Base-by-base conservation (phyloP, 2,888 invertebrate genomes). In the Diplolepis rosae region DNA sequence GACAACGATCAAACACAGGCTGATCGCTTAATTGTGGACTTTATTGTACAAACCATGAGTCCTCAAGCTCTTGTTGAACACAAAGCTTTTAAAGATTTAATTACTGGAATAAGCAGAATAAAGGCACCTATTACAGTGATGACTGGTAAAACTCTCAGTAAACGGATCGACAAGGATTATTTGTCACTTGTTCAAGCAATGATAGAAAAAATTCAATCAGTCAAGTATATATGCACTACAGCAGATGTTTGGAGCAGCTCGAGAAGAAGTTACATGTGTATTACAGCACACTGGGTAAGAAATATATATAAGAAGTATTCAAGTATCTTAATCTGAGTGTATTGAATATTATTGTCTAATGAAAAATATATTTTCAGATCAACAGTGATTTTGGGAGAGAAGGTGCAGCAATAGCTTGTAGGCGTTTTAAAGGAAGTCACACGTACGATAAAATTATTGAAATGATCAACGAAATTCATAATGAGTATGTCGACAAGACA, bases 341-440 rank as follows among this genome's bases (percentile, higher is more conserved):
- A 70, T 70, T 65, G n/a, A 70, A 71, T 73, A 69, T 73, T 68
- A 69, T 75, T 65, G 30, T 28, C 52, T 30, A 42, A 65, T 24
- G n/a, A n/a, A 28, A 65, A 9, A 42, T 28, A 42, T 65, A n/a
- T 65, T 42, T 24, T 24, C 27, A 27, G 45, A 65, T 65, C 18
- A 13, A 39, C 5, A 42, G 24, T 9, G 28, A 42, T 42, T 22
- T 45, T 24, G n/a, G 42, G 24, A 65, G 27, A 24, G 22, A 13
- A 9, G 42, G n/a, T n/a, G n/a, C n/a, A n/a, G n/a, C n/a, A n/a
- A n/a, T n/a, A n/a, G n/a, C n/a, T n/a, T n/a, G n/a, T n/a, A n/a
- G n/a, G n/a, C n/a, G n/a, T n/a, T n/a, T 79, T 68, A 66, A 70
- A 39, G 77, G 76, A 5, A 71, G 70, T 4, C 76, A 79, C 70